Evolutionary conservation across 2,888 invertebrate genomes (phyloP).

Genomic region (Morpho helenor): DNA sequence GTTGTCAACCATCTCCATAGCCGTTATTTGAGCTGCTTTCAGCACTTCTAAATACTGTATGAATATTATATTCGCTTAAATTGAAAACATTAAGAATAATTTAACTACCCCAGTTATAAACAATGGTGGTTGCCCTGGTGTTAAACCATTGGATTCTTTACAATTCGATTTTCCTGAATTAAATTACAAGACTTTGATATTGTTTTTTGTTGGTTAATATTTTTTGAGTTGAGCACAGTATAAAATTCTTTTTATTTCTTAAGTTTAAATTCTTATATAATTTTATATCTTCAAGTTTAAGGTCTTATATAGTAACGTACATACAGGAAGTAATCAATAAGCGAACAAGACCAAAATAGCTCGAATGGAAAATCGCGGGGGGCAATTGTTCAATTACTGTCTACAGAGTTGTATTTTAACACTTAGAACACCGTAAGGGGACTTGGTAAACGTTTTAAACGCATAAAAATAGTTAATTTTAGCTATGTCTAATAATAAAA

Average conservation of each 20-base stretch:
- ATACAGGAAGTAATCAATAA: conserved; percentile 52
- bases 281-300: conserved; percentile 8
- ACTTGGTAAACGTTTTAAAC: conserved; percentile 11
- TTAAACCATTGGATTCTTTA: too few relatives aligned
- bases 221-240: neutral
- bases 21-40: too few relatives aligned
- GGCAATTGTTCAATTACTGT: conserved; percentile 58
- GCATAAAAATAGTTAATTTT: neutral
- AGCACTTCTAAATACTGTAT: too few relatives aligned
- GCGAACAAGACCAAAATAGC: conserved; percentile 46
- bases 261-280: too few relatives aligned
- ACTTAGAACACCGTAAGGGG: conserved; percentile 13
- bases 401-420: conserved; percentile 11
- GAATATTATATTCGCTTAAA: too few relatives aligned
- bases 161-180: too few relatives aligned
- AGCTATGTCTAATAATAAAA: conserved; percentile 36
- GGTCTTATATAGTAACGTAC: conserved; percentile 34
- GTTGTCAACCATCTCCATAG: too few relatives aligned
- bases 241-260: neutral
- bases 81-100: too few relatives aligned
- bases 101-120: too few relatives aligned
- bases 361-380: conserved; percentile 46
- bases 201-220: too few relatives aligned
- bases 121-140: too few relatives aligned
- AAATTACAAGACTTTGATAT: too few relatives aligned